Evolutionary conservation across 2,888 invertebrate genomes (phyloP).

Genomic region (Apamea sordens): DNA sequence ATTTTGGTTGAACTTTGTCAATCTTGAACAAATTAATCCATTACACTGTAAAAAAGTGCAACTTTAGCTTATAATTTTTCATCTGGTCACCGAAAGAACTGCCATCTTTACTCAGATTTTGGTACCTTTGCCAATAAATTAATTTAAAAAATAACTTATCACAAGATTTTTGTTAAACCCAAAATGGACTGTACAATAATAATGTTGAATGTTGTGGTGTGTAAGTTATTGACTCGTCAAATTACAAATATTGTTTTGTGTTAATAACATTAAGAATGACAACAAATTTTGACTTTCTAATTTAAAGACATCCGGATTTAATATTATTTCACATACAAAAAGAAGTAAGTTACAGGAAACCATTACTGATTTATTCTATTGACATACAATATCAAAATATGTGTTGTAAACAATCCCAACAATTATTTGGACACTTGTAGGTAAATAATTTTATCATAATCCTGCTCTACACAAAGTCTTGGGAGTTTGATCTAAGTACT

Average conservation of each 20-base stretch:
- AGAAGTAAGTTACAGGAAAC: slow-evolving; percentile 45
- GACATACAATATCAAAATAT: slow-evolving; percentile 55
- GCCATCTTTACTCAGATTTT: slow-evolving; percentile 60
- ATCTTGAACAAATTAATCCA: background rate
- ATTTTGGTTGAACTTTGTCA: background rate
- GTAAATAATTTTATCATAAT: slow-evolving; percentile 24
- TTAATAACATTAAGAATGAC: slow-evolving; percentile 31
- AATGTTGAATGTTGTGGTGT: slow-evolving; percentile 15
- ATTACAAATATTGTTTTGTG: slow-evolving; percentile 39
- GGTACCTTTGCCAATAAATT: slow-evolving; percentile 39
- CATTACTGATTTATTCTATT: slow-evolving; percentile 42
- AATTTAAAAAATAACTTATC: slow-evolving; percentile 35
- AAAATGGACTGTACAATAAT: slow-evolving; percentile 35
- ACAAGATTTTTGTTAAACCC: slow-evolving; percentile 35
- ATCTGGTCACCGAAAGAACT: slow-evolving; percentile 57
- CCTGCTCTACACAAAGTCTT: slow-evolving; percentile 36
- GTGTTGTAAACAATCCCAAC: slow-evolving; percentile 44
- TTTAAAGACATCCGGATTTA: slow-evolving; percentile 29
- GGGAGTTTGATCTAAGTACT: slow-evolving; percentile 60
- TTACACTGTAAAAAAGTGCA: background rate
- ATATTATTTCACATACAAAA: slow-evolving; percentile 49
- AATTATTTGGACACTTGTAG: slow-evolving; percentile 19
- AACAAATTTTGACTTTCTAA: slow-evolving; percentile 57
- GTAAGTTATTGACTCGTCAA: slow-evolving; percentile 30
- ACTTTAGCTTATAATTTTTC: slow-evolving; percentile 23